phyloP scores from a whole-genome alignment of 2,888 invertebrate species.

The Sminthurides aquaticus region DNA sequence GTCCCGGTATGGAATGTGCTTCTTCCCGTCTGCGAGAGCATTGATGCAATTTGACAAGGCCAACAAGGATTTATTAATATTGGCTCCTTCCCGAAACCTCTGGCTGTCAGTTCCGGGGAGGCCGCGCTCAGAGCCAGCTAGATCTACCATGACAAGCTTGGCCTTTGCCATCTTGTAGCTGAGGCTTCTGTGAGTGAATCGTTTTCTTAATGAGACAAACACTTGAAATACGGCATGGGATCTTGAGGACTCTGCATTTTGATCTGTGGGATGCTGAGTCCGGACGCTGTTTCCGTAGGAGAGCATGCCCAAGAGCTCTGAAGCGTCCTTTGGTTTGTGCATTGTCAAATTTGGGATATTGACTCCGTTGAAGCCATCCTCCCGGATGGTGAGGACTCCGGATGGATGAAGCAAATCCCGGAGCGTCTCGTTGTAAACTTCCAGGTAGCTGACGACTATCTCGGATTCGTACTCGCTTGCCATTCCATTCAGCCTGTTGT shows the following conservation, averaged over 20 bases:
- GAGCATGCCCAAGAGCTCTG: conserved; percentile 68
- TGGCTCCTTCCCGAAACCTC: conserved; percentile 84
- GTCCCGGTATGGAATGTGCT: conserved; percentile 54
- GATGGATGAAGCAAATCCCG: conserved; percentile 68
- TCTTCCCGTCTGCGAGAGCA: conserved; percentile 47
- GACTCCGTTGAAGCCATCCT: conserved; percentile 56
- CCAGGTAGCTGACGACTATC: conserved; percentile 68
- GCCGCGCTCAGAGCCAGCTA: conserved; percentile 87
- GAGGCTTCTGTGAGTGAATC: not conserved
- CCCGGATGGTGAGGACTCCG: conserved; percentile 53
- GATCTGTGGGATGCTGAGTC: conserved; percentile 90
- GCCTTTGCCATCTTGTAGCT: conserved; percentile 23
- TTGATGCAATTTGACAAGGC: conserved; percentile 78
- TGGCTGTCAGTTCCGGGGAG: conserved; percentile 62
- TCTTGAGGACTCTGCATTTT: conserved; percentile 85
- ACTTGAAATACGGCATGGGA: conserved; percentile 64
- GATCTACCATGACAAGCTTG: conserved; percentile 65
- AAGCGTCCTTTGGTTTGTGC: conserved; percentile 66
- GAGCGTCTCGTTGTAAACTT: conserved; percentile 85
- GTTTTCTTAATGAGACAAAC: not conserved
- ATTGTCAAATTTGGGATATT: conserved; percentile 68
- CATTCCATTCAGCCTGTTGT: conserved; percentile 62
- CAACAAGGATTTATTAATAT: conserved; percentile 82
- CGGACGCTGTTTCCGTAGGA: conserved; percentile 76
- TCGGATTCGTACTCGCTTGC: conserved; percentile 68